Conservation (phyloP, 2,888 invertebrate species). For the Rambutsinella grinnellia region DNA sequence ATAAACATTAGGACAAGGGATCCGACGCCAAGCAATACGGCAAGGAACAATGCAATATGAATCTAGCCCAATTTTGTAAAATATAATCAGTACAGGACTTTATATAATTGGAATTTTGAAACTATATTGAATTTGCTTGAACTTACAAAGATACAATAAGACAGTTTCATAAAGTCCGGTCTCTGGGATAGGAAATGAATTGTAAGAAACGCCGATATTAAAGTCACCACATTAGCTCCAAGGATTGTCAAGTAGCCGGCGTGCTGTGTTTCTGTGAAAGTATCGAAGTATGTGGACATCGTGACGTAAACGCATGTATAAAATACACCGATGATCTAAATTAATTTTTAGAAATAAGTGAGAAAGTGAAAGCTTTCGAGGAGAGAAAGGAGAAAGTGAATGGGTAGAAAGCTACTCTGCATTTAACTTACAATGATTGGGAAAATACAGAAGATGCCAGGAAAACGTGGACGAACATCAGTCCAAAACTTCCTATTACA, state of each 20-base stretch:
- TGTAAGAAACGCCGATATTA: slow-evolving; percentile 21
- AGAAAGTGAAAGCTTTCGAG: background rate
- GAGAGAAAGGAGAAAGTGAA: too few species aligned
- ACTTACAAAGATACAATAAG: slow-evolving; percentile 30
- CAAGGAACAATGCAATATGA: slow-evolving; percentile 2
- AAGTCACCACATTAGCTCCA: slow-evolving; percentile 5
- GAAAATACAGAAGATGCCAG: slow-evolving; percentile 29
- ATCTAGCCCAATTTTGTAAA: slow-evolving; percentile 10
- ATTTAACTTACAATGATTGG: slow-evolving; percentile 13
- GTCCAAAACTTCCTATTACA: slow-evolving; percentile 42
- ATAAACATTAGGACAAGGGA: background rate
- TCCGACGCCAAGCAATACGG: background rate
- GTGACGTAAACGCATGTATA: slow-evolving; percentile 16
- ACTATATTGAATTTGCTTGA: background rate
- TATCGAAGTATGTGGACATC: slow-evolving; percentile 31
- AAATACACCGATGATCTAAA: slow-evolving; percentile 18
- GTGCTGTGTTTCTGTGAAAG: slow-evolving; percentile 17
- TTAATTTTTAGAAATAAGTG: background rate
- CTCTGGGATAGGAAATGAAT: slow-evolving; percentile 45
- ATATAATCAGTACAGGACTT: background rate
- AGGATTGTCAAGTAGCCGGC: slow-evolving; percentile 21
- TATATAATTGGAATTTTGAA: too few species aligned
- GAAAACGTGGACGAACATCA: slow-evolving; percentile 26
- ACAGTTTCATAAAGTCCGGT: slow-evolving; percentile 1
- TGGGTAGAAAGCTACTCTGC: too few species aligned